Evolutionary conservation across 2,888 invertebrate genomes (phyloP).

Genomic region (Adelphocoris suturalis): DNA sequence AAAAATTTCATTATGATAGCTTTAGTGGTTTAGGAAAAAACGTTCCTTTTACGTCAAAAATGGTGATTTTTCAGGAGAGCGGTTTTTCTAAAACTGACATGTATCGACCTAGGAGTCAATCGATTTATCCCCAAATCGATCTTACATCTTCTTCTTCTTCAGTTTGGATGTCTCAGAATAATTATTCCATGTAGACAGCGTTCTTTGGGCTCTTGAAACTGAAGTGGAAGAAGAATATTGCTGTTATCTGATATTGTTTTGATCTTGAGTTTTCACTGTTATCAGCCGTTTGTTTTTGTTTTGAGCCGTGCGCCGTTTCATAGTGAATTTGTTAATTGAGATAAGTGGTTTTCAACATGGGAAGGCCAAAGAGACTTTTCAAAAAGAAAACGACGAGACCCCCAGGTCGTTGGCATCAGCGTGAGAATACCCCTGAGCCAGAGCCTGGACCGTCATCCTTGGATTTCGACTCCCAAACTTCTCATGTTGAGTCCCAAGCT

Average conservation of each 20-base stretch:
- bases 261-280: background rate
- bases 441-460: too few species aligned
- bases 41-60: background rate
- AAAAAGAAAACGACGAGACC: too few species aligned
- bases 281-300: background rate
- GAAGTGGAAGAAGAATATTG: background rate
- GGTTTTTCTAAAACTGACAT: background rate
- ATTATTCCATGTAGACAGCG: background rate
- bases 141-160: background rate
- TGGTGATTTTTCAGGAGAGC: constrained; percentile 1
- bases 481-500: too few species aligned
- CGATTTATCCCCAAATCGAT: background rate
- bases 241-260: background rate
- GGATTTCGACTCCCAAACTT: too few species aligned
- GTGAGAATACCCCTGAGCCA: too few species aligned
- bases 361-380: too few species aligned
- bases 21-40: background rate
- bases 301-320: background rate
- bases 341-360: too few species aligned
- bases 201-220: background rate
- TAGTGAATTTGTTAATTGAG: too few species aligned
- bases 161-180: background rate
- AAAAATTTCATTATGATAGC: background rate
- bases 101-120: background rate
- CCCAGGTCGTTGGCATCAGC: too few species aligned